Base-by-base conservation (phyloP, 2,113 vertebrate species). In the Loxodonta africana region DNA sequence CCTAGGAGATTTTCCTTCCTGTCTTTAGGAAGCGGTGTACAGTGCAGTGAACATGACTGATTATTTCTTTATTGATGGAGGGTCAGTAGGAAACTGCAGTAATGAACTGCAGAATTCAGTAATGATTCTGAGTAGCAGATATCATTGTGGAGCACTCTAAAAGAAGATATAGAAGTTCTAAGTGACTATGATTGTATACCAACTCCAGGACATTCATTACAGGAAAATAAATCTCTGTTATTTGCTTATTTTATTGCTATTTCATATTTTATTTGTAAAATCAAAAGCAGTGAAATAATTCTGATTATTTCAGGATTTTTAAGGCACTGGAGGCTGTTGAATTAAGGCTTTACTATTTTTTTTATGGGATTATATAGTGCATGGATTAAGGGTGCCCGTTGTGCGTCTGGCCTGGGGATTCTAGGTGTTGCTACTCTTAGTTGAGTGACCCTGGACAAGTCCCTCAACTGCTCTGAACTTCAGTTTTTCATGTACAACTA, bases 61-160 rank as follows among this genome's bases (percentile, higher is more conserved):
- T 96, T 86, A 84, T 73, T 94, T 84, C 71, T 89, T 94, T 82
- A 53, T 78, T 95, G 94, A 85, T 92, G 62, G 86, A 95, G 20
- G 57, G 20, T 57, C 26, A 11, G 37, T 37, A 74, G 25, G 73
- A 74, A 74, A 25, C 21, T 17, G 73, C 73, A 41, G 73, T 74
- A 23, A 25, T 21, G 73, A 74, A 23, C 23, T 74, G 37, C 21
- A 37, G 73, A 74, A 41, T 74, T 74, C n/a, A 74, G 73, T 41
- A 23, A 37, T 62, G 92, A 90, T 92, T 93, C 46, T 77, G 53
- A 97, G 87, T 48, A 62, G n/a, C 33, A 84, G 0, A 37, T 88
- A 60, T 85, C 62, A 82, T 28, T 84, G 37, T 84, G 44, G 62
- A 94, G 57, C 67, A 91, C 71, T 95, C 63, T 71, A 86, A 90